Percentiles rank a stretch among this genome's conserved stretches.
phyloP scores from a whole-genome alignment of 2,888 invertebrate genomes.

The Ischnus inquisitorius region DNA sequence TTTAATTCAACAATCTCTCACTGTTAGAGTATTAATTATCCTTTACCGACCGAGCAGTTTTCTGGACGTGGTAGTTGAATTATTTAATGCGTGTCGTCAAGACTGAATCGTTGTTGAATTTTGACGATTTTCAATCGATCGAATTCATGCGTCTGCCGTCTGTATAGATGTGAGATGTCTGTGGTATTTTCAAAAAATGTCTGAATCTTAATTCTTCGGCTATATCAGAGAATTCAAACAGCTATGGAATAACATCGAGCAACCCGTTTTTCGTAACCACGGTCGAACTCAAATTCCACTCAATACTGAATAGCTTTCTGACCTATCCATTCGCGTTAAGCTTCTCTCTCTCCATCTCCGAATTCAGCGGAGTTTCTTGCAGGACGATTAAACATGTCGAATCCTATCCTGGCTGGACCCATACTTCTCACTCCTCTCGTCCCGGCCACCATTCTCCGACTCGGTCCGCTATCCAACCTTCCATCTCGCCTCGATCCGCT shows the following conservation, averaged over 20 bases:
- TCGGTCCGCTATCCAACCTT: constrained; percentile 15
- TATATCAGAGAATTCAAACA: background rate
- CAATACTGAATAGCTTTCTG: constrained; percentile 36
- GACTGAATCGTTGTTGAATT: background rate
- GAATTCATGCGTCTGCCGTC: background rate
- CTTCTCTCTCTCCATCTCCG: constrained; percentile 30
- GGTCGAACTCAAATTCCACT: constrained; percentile 28
- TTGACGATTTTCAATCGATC: background rate
- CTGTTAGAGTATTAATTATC: background rate
- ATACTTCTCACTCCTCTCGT: constrained; percentile 54
- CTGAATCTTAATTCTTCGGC: background rate
- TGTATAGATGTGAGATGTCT: background rate
- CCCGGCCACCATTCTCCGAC: constrained; percentile 38
- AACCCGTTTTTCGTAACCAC: constrained; percentile 31
- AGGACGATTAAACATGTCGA: constrained; percentile 60
- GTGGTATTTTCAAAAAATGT: background rate
- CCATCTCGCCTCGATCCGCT: constrained; percentile 43
- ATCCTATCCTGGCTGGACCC: constrained; percentile 46
- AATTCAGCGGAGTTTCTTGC: constrained; percentile 54
- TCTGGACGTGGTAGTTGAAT: background rate
- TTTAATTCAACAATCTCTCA: background rate
- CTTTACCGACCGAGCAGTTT: background rate
- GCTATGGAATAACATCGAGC: background rate
- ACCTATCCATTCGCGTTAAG: constrained; percentile 56
- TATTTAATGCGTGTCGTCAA: too few species aligned